Evolutionary conservation across 1,140 invertebrate species (phyloP), one percentile per base, ranked within the genome.

Genomic region (Drosophila sucinea): DNA sequence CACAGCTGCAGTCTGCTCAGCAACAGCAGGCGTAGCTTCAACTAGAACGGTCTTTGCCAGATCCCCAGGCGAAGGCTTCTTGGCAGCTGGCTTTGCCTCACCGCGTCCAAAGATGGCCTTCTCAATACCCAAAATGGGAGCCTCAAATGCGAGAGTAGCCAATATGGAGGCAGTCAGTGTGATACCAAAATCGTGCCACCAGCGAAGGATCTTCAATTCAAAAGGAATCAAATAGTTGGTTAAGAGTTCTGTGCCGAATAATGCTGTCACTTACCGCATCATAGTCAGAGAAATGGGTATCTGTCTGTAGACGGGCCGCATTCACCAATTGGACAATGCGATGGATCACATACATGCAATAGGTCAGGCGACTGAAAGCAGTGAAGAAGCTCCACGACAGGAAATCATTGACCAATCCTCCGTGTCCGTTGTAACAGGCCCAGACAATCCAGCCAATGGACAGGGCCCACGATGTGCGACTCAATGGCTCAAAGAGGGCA

Each of bases 281-380:
- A 30, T 90, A 86, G 60, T 85, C 67, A 33, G 76, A 79, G 40
- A 90, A 85, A 51, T 90, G 85, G 6, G 81, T 90, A 27, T 90
- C 81, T 0, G 74, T 77, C 54, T 90, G 85, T 2, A 90, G 67
- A 10, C 85, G 76, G 3, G 86, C 85, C 0, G 86, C 86, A 5
- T 90, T 87, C 5, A 91, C 90, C 41, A 90, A 77, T 72, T 91
- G 87, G 4, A 91, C 91, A 57, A 92, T 91, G 73, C 90, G 80
- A 81, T 96, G 95, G 5, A 95, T 94, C 32, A 96, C 93, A 86
- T 95, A 96, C 56, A 95, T 95, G 65, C 94, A 95, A 84, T 95
- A 96, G n/a, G 94, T 95, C 60, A 96, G 91, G 71, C 95, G 93
- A 63, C 95, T 94, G 41, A 96, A 92, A 23, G 95, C 94, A 2